phyloP scores from a whole-genome alignment of 1,140 invertebrate genomes.

The Tribolium castaneum region DNA sequence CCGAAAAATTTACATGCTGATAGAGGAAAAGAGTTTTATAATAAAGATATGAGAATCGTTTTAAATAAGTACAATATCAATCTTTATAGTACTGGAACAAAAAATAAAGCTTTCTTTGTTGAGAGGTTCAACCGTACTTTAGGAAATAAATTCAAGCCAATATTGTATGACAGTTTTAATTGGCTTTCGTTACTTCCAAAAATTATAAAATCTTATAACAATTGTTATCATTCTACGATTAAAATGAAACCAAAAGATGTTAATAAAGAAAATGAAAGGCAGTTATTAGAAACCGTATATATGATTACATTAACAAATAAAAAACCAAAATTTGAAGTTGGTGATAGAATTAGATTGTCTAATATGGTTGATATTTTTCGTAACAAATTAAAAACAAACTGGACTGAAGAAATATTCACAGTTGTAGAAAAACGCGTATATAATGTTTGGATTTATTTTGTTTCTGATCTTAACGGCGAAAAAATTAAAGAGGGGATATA shows the following conservation, averaged over 20 bases:
- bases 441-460: conserved; percentile 39
- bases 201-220: conserved; percentile 20
- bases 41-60: conserved; percentile 43
- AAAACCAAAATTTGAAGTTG: conserved; percentile 42
- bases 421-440: conserved; percentile 37
- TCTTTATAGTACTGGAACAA: conserved; percentile 45
- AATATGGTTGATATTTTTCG: conserved; percentile 33
- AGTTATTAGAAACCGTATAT: conserved; percentile 27
- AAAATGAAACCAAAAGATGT: conserved; percentile 29
- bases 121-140: conserved; percentile 55
- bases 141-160: conserved; percentile 62
- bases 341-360: conserved; percentile 40
- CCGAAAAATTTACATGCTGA: conserved; percentile 58
- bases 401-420: conserved; percentile 42
- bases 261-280: conserved; percentile 27
- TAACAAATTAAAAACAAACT: conserved; percentile 44
- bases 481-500: conserved; percentile 37
- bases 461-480: conserved; percentile 36
- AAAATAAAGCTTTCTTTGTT: conserved; percentile 50
- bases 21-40: conserved; percentile 57
- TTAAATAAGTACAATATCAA: conserved; percentile 47
- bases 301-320: conserved; percentile 15
- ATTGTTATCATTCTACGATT: conserved; percentile 13
- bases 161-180: conserved; percentile 54
- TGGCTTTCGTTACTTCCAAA: conserved; percentile 46